Conservation (phyloP, 1,140 invertebrate genomes). For the Ylistrum balloti region DNA sequence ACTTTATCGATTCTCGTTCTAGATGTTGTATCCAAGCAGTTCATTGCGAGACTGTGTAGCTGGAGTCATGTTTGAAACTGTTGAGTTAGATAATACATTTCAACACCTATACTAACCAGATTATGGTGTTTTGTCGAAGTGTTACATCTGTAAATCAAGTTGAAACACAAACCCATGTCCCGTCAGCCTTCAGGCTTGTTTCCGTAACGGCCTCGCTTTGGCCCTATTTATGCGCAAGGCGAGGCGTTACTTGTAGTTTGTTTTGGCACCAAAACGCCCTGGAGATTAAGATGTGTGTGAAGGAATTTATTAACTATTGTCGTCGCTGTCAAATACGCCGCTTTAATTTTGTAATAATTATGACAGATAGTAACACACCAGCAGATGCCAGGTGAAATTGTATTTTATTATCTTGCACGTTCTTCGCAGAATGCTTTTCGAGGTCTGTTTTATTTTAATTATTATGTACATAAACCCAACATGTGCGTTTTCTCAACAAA, state of each 20-base stretch:
- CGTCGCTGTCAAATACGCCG: not conserved
- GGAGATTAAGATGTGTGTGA: not conserved
- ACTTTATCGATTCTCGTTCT: not conserved
- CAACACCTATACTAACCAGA: not conserved
- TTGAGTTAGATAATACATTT: slow-evolving; percentile 29
- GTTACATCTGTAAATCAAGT: not conserved
- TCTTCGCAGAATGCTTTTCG: no score
- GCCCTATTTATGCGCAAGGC: not conserved
- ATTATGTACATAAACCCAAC: no score
- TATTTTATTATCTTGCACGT: no score
- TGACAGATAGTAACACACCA: not conserved
- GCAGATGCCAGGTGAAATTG: not conserved
- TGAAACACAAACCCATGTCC: not conserved
- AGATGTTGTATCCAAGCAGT: not conserved
- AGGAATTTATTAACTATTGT: slow-evolving; percentile 12
- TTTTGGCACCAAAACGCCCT: not conserved
- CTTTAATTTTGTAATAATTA: slow-evolving; percentile 36
- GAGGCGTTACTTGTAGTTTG: slow-evolving; percentile 27
- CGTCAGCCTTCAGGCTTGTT: slow-evolving; percentile 1
- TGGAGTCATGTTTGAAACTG: not conserved
- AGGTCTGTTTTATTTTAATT: no score
- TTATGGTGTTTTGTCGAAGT: not conserved
- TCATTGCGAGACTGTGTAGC: not conserved
- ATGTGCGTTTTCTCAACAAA: no score
- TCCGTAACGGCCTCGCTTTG: not conserved